Evolutionary conservation across 2,113 vertebrate species (phyloP), one percentile per base, ranked within the genome.

Genomic region (Oncorhynchus tshawytscha): DNA sequence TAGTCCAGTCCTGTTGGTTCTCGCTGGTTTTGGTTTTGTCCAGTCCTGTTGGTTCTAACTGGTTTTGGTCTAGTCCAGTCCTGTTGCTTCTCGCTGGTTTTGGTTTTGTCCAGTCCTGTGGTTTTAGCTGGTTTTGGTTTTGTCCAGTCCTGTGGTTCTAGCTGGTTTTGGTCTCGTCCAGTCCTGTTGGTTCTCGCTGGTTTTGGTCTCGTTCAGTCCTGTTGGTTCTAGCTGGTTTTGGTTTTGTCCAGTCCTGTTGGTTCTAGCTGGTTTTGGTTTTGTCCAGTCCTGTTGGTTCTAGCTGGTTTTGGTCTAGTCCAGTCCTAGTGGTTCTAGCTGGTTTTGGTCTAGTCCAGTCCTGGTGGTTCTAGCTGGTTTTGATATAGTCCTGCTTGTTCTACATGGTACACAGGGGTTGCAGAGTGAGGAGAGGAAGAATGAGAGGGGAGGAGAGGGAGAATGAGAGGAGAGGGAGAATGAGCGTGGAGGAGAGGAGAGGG

Each of bases 381-480:
- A 24, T 8, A 68, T 54, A 13, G 59, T 64, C 62, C 75, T 75
- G 4, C 66, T 75, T 74, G 76, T 81, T 76, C 72, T 16, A 13
- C 49, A 13, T 15, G 3, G 15, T 15, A 54, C 49, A 51, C 9
- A 34, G 16, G 18, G 31, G 18, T 5, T 18, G 29, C 18, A 22
- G 51, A 54, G n/a, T 2, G 51, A 57, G 13, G 51, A 54, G 51
- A 54, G 5, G 31, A 1, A 34, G 51, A 16, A 54, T 34, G 31
- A n/a, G 20, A 57, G 49, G 0, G 51, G 51, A 54, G 2, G 25
- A 27, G 27, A 31, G 15, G 15, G 25, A 18, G 20, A 18, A 13
- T 20, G 11, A 31, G 29, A 31, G 29, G 4, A 5, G 4, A 31
- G 4, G 29, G 29, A 31, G 0, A 31, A 31, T 4, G 29, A 31